Base-by-base conservation (phyloP, 2,888 invertebrate genomes). In the Drosophila birchii region DNA sequence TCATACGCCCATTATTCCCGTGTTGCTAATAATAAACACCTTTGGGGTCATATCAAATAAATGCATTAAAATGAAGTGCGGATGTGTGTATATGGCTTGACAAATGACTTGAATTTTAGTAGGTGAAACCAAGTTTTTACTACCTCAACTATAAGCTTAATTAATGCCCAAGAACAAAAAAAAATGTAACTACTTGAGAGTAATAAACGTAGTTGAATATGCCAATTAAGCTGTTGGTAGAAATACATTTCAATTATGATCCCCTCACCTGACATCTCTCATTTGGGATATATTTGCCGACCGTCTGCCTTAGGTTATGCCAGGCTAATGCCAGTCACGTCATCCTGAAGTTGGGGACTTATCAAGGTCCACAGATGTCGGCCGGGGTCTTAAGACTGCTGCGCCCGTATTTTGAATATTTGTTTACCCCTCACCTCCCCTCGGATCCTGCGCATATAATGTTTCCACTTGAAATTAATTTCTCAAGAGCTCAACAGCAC, bases 401-500 rank as follows among this genome's bases (percentile, higher is more conserved):
- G 47, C n/a, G 41, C 47, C 64, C 68, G 56, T 68, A 68, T 64
- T 68, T 68, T 66, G 64, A 71, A 70, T 62, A 71, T 70, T 71
- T 68, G 68, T 68, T 62, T 56, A 54, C 43, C 36, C 23, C 44
- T n/a, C 51, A 39, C 39, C 36, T 34, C 44, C 39, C 36, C 43
- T 8, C 45, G 18, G 79, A 58, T n/a, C 74, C 74, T 69, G 72
- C 78, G 44, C 41, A 68, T 68, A 79, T 89, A 89, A 89, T 89
- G 80, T 86, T 86, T 86, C 86, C 76, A 89, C 86, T 89, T 83
- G 86, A 86, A 86, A 86, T 86, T 86, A 86, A 86, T 86, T 86
- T 86, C 86, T 89, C 89, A 89, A 86, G 88, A 88, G 88, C 89
- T 86, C 88, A 89, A 83, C 66, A 86, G 86, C 89, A 86, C 89